These are phyloP conservation scores for Oncorhynchus keta DNA, from an alignment of 2,113 vertebrate species.

Conservation along the genomic window DNA sequence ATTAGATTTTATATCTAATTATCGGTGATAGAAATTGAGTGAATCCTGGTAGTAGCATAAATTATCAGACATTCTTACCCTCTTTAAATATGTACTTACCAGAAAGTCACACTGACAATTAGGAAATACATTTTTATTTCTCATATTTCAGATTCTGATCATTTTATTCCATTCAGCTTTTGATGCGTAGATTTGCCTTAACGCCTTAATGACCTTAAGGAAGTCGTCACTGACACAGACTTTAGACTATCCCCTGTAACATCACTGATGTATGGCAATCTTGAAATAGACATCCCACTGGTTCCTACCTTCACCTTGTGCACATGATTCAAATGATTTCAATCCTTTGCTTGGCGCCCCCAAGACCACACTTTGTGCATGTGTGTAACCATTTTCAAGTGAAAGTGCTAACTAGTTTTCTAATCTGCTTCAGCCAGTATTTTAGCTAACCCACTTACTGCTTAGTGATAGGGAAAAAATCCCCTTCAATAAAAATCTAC, in stretches of 20 bases:
- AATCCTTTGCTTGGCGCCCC: slow-evolving; percentile 35
- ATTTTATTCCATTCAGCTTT: background rate
- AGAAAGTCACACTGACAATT: background rate
- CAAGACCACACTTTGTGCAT: background rate
- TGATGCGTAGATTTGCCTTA: slow-evolving; percentile 24
- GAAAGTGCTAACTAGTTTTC: slow-evolving; percentile 34
- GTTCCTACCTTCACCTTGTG: slow-evolving; percentile 35
- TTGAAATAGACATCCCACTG: slow-evolving; percentile 51
- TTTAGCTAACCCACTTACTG: background rate
- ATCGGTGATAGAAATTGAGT: too few relatives aligned
- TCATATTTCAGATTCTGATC: background rate
- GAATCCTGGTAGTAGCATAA: too few relatives aligned
- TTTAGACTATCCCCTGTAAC: slow-evolving; percentile 8
- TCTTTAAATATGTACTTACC: background rate
- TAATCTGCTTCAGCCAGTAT: slow-evolving; percentile 20
- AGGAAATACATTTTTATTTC: background rate
- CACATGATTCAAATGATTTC: slow-evolving; percentile 42
- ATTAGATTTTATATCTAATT: too few relatives aligned
- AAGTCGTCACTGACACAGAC: slow-evolving; percentile 28
- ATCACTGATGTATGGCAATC: slow-evolving; percentile 46
- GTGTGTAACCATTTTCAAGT: slow-evolving; percentile 40
- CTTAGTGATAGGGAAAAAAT: background rate
- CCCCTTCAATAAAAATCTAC: background rate
- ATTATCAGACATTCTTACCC: too few relatives aligned
- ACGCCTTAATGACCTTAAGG: slow-evolving; percentile 13